phyloP scores from a whole-genome alignment of 2,797 vertebrate species.

The Melanotaenia nigrans region DNA sequence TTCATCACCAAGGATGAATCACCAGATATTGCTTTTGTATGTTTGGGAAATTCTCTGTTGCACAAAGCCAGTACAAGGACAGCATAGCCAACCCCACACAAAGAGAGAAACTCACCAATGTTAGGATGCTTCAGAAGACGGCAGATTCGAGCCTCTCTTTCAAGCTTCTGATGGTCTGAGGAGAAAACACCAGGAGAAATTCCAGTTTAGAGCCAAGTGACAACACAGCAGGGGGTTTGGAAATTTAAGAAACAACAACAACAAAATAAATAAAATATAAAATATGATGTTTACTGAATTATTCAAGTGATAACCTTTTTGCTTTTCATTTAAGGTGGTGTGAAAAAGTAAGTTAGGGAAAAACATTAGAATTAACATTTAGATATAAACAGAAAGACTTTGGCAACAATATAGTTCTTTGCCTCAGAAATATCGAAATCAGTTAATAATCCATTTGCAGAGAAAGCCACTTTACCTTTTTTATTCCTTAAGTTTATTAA shows the following conservation, averaged over 20 bases:
- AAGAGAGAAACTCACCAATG: constrained; percentile 70
- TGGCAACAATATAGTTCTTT: background rate
- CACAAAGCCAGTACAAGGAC: background rate
- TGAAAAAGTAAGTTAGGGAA: background rate
- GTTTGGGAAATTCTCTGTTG: constrained; percentile 1
- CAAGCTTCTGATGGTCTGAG: constrained; percentile 79
- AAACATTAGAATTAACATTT: background rate
- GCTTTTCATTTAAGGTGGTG: background rate
- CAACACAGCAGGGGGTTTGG: background rate
- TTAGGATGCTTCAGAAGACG: constrained; percentile 80
- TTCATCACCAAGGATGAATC: constrained; percentile 5
- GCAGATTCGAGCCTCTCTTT: constrained; percentile 79
- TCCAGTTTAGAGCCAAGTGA: constrained; percentile 6
- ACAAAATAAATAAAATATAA: too few relatives aligned
- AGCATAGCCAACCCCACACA: background rate
- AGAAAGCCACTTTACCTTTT: background rate
- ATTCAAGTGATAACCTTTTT: background rate
- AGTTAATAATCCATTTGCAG: background rate
- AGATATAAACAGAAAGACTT: background rate
- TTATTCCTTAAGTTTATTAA: background rate
- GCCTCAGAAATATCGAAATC: background rate
- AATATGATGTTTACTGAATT: background rate
- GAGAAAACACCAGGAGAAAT: constrained; percentile 17
- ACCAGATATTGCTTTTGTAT: background rate
- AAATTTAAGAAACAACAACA: background rate